phyloP scores from a whole-genome alignment of 2,113 vertebrate genomes.

The Eira barbara region DNA sequence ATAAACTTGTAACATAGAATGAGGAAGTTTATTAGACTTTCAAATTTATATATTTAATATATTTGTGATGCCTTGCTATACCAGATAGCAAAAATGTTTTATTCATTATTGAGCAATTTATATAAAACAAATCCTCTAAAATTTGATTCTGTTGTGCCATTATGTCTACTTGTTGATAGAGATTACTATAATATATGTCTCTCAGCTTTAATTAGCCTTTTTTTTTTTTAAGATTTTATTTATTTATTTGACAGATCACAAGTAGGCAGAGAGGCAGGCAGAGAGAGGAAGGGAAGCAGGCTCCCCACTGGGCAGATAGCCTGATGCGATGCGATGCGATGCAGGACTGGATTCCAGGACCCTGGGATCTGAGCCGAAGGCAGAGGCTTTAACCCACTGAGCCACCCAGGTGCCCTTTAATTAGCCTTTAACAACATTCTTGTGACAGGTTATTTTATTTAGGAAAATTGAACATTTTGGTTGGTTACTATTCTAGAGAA shows the following conservation, averaged over 20 bases:
- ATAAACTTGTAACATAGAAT: background rate
- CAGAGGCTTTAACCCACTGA: no score
- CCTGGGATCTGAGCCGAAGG: no score
- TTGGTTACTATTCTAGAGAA: slow-evolving; percentile 10
- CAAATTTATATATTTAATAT: slow-evolving; percentile 2
- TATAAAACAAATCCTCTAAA: slow-evolving; percentile 2
- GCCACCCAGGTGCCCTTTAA: background rate
- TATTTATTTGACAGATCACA: no score
- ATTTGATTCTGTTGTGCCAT: background rate
- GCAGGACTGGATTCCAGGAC: no score
- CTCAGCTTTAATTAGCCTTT: background rate
- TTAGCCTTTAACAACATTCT: background rate
- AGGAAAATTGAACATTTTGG: slow-evolving; percentile 16
- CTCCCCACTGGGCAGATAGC: no score
- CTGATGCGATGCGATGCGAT: rapidly evolving
- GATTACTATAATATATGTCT: background rate
- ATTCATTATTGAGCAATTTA: background rate
- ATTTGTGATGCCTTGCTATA: background rate
- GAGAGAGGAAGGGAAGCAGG: no score
- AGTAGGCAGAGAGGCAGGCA: no score
- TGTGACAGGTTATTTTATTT: background rate
- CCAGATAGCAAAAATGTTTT: background rate
- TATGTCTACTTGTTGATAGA: background rate
- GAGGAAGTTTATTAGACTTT: background rate
- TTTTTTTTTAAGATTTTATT: no score